Conservation (phyloP, 2,888 invertebrate genomes). For the Agonopterix arenella region DNA sequence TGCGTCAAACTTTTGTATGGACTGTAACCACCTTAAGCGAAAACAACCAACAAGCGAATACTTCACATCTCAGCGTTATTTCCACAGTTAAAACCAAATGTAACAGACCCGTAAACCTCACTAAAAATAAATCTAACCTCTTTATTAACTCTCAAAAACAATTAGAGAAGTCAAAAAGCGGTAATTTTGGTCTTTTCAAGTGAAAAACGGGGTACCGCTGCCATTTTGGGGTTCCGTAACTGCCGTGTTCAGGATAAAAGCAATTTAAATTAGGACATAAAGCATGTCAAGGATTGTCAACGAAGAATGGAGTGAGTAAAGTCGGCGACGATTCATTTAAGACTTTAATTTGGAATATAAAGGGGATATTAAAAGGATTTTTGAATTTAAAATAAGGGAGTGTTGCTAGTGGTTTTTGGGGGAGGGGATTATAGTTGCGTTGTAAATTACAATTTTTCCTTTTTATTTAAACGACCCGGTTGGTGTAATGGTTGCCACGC, state of each 20-base stretch:
- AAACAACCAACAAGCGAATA: too few species aligned
- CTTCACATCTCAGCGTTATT: too few species aligned
- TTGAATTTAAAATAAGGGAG: constrained; percentile 35
- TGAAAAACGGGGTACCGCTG: constrained; percentile 44
- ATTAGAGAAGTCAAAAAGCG: constrained; percentile 36
- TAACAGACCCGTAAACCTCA: neutral
- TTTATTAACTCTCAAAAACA: constrained; percentile 37
- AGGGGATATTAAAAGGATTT: constrained; percentile 38
- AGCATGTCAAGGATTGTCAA: constrained; percentile 65
- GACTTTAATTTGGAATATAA: constrained; percentile 40
- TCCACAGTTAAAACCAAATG: too few species aligned
- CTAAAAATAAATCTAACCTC: constrained; percentile 10
- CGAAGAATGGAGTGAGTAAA: constrained; percentile 40
- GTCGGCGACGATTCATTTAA: constrained; percentile 48
- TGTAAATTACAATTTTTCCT: too few species aligned
- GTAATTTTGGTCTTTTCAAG: constrained; percentile 41
- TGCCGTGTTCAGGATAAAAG: constrained; percentile 51
- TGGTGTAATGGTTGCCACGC: too few species aligned
- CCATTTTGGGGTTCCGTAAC: constrained; percentile 31
- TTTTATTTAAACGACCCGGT: too few species aligned
- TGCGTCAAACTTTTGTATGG: too few species aligned
- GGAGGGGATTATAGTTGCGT: too few species aligned
- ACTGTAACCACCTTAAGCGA: too few species aligned
- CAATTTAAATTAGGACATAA: constrained; percentile 58
- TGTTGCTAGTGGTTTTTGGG: too few species aligned